Percentiles rank a stretch among this genome's conserved stretches.
Conservation (phyloP, 2,113 vertebrate genomes). For the Fregetta grallaria region DNA sequence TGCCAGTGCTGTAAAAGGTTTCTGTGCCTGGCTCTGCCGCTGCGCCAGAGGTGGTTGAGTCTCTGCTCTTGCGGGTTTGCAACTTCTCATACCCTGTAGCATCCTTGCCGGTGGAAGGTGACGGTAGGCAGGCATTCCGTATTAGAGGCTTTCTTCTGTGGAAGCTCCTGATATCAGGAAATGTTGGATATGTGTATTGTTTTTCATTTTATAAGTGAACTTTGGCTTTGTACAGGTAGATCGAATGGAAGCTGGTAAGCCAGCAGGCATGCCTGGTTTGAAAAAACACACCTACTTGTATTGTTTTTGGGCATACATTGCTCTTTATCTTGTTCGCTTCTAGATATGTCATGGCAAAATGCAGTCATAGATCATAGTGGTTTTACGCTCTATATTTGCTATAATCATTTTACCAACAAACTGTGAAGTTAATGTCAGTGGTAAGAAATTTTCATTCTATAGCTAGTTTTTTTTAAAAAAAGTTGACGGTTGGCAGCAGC, state of each 20-base stretch:
- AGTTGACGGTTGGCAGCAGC: slow-evolving; percentile 7
- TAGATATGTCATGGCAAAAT: background rate
- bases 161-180: background rate
- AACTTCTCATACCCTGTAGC: background rate
- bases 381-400: background rate
- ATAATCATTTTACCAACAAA: background rate
- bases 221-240: background rate
- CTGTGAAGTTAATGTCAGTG: slow-evolving; percentile 7
- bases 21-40: background rate
- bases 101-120: background rate
- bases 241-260: background rate
- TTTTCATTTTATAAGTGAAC: background rate
- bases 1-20: background rate
- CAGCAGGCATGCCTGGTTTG: background rate
- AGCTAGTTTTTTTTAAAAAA: background rate
- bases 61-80: background rate
- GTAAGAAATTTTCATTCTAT: background rate
- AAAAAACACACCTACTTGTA: background rate
- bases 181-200: background rate
- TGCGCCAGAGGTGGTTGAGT: background rate
- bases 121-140: background rate
- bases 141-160: background rate
- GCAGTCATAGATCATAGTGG: background rate
- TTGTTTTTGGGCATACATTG: background rate
- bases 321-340: background rate